Base-by-base conservation (phyloP, 2,113 vertebrate genomes). In the Urocitellus parryii region DNA sequence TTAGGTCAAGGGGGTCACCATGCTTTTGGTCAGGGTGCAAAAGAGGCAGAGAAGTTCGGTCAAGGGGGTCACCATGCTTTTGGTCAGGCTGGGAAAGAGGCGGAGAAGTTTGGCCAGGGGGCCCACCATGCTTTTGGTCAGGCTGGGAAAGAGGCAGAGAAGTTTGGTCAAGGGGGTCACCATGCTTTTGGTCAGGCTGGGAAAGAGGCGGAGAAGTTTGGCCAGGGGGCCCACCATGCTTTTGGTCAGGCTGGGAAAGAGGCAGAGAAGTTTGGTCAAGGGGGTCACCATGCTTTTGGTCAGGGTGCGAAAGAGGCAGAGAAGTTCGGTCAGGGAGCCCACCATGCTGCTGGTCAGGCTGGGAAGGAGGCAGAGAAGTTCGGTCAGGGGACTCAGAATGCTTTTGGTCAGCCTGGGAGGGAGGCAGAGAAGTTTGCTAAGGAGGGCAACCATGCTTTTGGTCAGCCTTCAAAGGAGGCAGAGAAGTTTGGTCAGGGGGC, bases 81-180 rank as follows among this genome's bases (percentile, higher is more conserved):
- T 0, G 76, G n/a, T 1, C 92, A 95, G 72, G 88, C 56, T 2
- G 97, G 94, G 68, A 97, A 24, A 20, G 92, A 97, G 24, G 67
- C 79, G 14, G 97, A 68, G n/a, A 88, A 27, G 25, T 42, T 94
- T 17, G 93, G 85, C 8, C 96, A 96, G 5, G 96, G 86, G 9
- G 1, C 22, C 32, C 92, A 94, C 37, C 90, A 97, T 56, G 78
- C 32, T 3, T 2, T 12, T 0, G 67, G 68, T 10, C 88, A 95
- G 87, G 91, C 53, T n/a, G 94, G 77, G 45, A 73, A 79, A 0
- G 96, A 91, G 4, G 61, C 8, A 0, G 88, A 2, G 2, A 85
- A 0, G n/a, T 78, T 92, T 10, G 96, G 89, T 0, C 89, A 94
- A 8, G 96, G 72, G 12, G 0, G 58, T 6, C 84, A 89, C 14